A percentile compares a stretch with the other conserved stretches of the same genome.
Evolutionary conservation across 2,113 vertebrate species (phyloP).

Genomic region (Podarcis muralis): DNA sequence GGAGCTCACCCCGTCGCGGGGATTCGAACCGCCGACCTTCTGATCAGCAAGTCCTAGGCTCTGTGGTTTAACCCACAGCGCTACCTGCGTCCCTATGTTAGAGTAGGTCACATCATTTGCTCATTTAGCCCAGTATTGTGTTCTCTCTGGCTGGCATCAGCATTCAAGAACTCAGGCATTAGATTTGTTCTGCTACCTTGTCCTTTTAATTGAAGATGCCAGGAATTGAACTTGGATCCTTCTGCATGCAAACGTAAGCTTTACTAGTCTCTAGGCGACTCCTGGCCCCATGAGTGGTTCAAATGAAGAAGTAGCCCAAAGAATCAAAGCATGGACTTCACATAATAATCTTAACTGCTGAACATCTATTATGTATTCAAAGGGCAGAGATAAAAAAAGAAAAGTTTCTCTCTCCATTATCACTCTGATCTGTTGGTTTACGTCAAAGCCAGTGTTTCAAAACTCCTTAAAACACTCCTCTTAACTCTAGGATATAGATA

Average conservation of each 20-base stretch:
- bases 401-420: slow-evolving; percentile 63
- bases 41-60: no score
- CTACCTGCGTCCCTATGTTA: background rate
- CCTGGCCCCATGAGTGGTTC: background rate
- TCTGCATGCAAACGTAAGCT: no score
- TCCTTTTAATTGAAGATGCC: background rate
- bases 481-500: slow-evolving; percentile 47
- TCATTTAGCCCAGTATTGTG: no score
- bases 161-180: background rate
- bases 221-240: background rate
- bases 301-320: background rate
- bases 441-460: slow-evolving; percentile 62
- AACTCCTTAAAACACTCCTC: slow-evolving; percentile 60
- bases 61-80: no score
- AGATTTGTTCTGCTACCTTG: background rate
- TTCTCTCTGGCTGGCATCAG: background rate
- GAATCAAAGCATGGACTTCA: background rate
- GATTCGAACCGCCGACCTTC: no score
- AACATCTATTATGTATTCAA: slow-evolving; percentile 24
- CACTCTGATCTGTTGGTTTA: slow-evolving; percentile 51
- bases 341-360: slow-evolving; percentile 30
- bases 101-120: background rate
- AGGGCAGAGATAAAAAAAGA: slow-evolving; percentile 37
- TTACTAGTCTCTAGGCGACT: background rate
- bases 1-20: no score